Conservation (phyloP, 2,113 vertebrate genomes). For the Caloenas nicobarica region DNA sequence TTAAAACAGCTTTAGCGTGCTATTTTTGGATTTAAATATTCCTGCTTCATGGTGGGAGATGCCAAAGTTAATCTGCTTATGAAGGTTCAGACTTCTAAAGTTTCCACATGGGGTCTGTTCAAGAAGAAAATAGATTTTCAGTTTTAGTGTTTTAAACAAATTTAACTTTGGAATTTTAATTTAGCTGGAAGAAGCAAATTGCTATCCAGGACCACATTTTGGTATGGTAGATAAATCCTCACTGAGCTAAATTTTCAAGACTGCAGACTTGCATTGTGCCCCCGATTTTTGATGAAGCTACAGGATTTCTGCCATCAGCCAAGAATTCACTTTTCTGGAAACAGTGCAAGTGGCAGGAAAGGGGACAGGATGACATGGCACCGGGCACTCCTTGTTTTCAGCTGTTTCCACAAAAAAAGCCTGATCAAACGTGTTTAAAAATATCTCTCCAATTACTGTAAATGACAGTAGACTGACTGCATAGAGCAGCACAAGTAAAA, state of each 20-base stretch:
- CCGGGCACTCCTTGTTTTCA: not conserved
- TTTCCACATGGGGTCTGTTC: slow-evolving; percentile 32
- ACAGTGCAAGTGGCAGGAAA: not conserved
- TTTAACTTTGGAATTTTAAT: not conserved
- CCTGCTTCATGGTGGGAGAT: slow-evolving; percentile 52
- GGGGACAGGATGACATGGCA: not conserved
- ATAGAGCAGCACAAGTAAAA: not conserved
- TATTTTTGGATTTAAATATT: slow-evolving; percentile 69
- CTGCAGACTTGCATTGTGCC: fast-evolving
- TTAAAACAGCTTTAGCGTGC: slow-evolving; percentile 57
- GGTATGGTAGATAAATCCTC: not conserved
- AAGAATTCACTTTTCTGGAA: not conserved
- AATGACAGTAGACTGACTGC: not conserved
- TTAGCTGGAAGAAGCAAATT: not conserved
- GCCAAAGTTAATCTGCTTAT: slow-evolving; percentile 58
- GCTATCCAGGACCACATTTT: not conserved
- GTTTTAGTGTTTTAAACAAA: not conserved
- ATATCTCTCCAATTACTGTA: not conserved
- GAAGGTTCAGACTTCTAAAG: slow-evolving; percentile 37
- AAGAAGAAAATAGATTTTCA: not conserved
- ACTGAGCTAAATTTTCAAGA: not conserved
- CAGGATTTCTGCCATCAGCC: not conserved
- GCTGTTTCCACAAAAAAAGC: not conserved
- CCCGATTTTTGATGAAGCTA: not conserved
- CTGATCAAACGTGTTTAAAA: slow-evolving; percentile 16